These are phyloP conservation scores for Syrmaticus mikado DNA, from an alignment of 2,113 vertebrate genomes.

Conservation along the genomic window DNA sequence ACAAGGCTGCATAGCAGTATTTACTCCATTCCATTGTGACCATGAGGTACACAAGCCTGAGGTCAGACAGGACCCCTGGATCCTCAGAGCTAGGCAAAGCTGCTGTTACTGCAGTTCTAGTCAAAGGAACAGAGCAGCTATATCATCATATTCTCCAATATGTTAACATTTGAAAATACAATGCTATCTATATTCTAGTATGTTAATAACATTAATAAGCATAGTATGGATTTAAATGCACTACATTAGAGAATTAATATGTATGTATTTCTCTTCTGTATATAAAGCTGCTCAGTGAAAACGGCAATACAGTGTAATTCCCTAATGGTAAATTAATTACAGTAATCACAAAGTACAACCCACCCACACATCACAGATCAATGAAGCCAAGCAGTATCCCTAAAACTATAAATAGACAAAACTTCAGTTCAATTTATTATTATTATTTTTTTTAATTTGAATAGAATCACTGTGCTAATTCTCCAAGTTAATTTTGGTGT, in stretches of 20 bases:
- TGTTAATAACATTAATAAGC: background rate
- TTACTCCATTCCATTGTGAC: background rate
- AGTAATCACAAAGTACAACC: slow-evolving; percentile 42
- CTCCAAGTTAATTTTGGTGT: background rate
- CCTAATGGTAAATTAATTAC: slow-evolving; percentile 47
- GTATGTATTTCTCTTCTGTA: background rate
- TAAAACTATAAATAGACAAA: slow-evolving; percentile 19
- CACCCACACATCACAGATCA: background rate
- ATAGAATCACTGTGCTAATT: background rate
- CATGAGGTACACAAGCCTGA: background rate
- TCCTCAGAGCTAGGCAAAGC: background rate
- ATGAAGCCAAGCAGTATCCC: slow-evolving; percentile 8
- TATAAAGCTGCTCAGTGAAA: slow-evolving; percentile 27
- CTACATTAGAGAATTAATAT: background rate
- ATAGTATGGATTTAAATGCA: background rate
- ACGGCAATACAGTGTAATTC: slow-evolving; percentile 34
- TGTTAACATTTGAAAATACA: fast-evolving
- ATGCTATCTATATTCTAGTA: background rate
- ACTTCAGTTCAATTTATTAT: background rate
- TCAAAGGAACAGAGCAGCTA: background rate
- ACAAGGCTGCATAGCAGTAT: background rate
- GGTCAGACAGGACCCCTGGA: background rate
- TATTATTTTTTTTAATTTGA: background rate
- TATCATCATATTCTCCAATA: background rate
- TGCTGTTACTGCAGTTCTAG: background rate